A percentile compares a stretch with the other conserved stretches of the same genome.
Evolutionary conservation across 2,797 vertebrate genomes (phyloP).

Genomic region (Malacoraja senta): DNA sequence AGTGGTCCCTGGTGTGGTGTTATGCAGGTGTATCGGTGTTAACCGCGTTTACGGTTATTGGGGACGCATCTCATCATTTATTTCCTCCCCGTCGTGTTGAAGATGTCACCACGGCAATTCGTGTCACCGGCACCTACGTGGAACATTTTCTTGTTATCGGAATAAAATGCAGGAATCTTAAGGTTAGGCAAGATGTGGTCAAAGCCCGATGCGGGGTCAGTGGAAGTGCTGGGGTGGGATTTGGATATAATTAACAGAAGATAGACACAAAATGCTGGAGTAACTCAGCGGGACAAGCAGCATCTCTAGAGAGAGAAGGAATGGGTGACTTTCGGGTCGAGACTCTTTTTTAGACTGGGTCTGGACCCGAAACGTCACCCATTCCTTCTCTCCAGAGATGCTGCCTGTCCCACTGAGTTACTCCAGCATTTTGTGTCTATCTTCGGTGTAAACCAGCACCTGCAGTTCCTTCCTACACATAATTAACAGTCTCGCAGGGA

Average conservation of each 20-base stretch:
- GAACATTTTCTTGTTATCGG: background rate
- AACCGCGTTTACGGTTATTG: background rate
- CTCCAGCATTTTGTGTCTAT: too few relatives aligned
- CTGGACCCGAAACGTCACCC: too few relatives aligned
- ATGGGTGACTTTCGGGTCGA: too few relatives aligned
- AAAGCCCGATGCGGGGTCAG: background rate
- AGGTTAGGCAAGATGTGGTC: background rate
- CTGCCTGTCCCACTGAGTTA: too few relatives aligned
- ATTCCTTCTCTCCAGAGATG: too few relatives aligned
- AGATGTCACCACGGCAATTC: background rate
- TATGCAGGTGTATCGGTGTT: background rate
- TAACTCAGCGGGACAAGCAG: too few relatives aligned
- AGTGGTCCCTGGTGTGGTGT: background rate
- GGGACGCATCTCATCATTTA: background rate
- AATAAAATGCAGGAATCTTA: background rate
- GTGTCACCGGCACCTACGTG: background rate
- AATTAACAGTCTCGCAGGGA: background rate
- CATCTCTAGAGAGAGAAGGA: too few relatives aligned
- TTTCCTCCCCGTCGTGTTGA: background rate
- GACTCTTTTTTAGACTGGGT: too few relatives aligned
- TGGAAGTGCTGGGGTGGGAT: background rate
- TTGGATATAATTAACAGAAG: background rate
- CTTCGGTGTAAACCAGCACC: too few relatives aligned
- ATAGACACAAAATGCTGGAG: too few relatives aligned
- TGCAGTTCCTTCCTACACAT: background rate